These are phyloP conservation scores for Eupithecia pulchellata DNA, from an alignment of 2,888 invertebrate genomes.

Conservation along the genomic window DNA sequence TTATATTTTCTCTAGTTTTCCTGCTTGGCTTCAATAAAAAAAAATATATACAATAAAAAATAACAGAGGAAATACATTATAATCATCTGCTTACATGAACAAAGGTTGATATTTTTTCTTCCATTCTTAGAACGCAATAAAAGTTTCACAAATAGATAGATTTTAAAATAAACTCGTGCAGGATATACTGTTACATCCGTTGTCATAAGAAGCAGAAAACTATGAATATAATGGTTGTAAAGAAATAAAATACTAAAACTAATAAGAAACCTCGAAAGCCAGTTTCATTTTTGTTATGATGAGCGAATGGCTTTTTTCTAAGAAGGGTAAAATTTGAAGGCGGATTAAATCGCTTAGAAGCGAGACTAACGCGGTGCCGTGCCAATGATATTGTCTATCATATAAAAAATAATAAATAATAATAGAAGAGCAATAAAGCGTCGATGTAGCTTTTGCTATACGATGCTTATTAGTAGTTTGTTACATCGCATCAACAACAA, in stretches of 20 bases:
- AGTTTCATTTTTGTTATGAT: not conserved
- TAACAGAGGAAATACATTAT: too few relatives aligned
- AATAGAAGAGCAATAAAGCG: not conserved
- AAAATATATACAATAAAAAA: too few relatives aligned
- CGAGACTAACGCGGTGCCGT: too few relatives aligned
- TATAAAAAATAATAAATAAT: not conserved
- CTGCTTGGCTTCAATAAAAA: too few relatives aligned
- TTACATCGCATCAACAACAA: not conserved
- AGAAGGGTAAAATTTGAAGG: constrained; percentile 18
- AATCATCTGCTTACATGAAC: too few relatives aligned
- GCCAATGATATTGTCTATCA: not conserved
- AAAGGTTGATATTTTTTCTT: too few relatives aligned
- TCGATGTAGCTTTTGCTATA: not conserved
- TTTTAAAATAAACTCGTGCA: not conserved
- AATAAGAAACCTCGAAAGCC: not conserved
- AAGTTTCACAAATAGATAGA: not conserved
- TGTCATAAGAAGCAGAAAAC: not conserved
- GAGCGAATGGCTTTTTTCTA: not conserved
- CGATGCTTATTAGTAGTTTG: not conserved
- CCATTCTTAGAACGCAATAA: not conserved
- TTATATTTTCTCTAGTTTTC: too few relatives aligned
- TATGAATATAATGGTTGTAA: too few relatives aligned
- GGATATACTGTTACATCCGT: not conserved
- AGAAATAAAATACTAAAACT: not conserved
- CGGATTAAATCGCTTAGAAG: constrained; percentile 17